Base-by-base conservation (phyloP, 2,113 vertebrate species). In the Sturnus vulgaris region DNA sequence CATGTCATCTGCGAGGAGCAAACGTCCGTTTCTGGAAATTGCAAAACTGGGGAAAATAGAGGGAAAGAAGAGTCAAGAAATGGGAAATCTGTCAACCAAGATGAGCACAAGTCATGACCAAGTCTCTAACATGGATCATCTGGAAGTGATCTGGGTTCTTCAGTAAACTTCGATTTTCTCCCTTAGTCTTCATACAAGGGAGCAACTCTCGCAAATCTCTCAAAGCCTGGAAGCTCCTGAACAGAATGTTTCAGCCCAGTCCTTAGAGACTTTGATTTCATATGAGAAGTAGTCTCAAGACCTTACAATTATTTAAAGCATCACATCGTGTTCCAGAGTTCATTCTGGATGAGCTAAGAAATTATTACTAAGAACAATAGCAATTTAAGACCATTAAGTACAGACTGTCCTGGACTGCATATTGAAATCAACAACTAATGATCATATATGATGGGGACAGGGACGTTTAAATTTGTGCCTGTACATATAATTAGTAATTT, bases 1-100 rank as follows among this genome's bases (percentile, higher is more conserved):
- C 99, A 99, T 99, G 97, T 99, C 99, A 82, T 99, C 99, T 0
- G 99, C 99, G 19, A 99, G 97, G 15, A 99, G 99, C 86, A 99
- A 98, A 40, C 99, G 99, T 57, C 99, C 99, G 33, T 98, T 98
- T 79, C 98, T 98, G 8, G 97, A 98, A 89, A 99, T 97, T 10
- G 99, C 99, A 80, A 99, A 99, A 96, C 99, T 99, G 96, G 4
- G 50, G 9, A 82, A 91, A 82, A 53, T 0, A 91, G 82, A 56
- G 31, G 59, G 31, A 33, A 37, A 52, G 3, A 22, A 31, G 57
- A 82, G 57, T 47, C 49, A 79, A 59, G 20, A 73, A 70, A 63
- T 12, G 10, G 7, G 13, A 2, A 28, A 6, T 20, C 16, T 81
- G 52, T 23, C 25, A 88, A 40, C 27, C 42, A 88, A 27, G 27